Conservation (phyloP, 2,797 vertebrate genomes). For the Dromococcyx pavoninus region DNA sequence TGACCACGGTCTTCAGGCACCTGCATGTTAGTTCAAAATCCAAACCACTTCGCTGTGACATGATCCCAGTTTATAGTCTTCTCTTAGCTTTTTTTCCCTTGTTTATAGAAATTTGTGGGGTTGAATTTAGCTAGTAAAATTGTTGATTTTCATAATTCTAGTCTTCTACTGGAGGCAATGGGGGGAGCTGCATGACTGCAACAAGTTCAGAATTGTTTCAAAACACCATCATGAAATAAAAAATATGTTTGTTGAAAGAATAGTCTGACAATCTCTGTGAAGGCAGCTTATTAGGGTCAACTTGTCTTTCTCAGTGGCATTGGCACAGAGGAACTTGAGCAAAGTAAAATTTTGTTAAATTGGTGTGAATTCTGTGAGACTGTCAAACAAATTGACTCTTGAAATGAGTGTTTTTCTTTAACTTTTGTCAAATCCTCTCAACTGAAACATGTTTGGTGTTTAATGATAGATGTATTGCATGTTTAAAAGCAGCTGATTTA, state of each 20-base stretch:
- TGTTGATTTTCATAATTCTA: neutral
- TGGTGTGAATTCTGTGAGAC: neutral
- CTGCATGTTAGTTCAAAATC: accelerated
- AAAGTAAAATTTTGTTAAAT: neutral
- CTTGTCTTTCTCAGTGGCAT: neutral
- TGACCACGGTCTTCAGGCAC: accelerated
- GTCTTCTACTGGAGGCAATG: neutral
- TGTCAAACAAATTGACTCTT: neutral
- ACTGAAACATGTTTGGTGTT: neutral
- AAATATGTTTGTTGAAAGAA: neutral
- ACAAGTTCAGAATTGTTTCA: neutral
- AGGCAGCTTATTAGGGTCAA: neutral
- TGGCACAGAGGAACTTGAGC: neutral
- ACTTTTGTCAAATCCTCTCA: neutral
- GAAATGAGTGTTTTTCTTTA: neutral
- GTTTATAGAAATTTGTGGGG: neutral
- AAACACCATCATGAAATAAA: neutral
- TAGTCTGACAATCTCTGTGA: neutral
- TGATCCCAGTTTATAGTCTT: neutral
- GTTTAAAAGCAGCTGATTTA: neutral
- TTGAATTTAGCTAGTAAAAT: neutral
- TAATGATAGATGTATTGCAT: neutral
- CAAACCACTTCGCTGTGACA: neutral
- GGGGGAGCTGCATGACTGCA: neutral
- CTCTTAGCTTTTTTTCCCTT: neutral